These are phyloP conservation scores for Mesembrinibis cayennensis DNA, from an alignment of 2,113 vertebrate species.

Conservation along the genomic window DNA sequence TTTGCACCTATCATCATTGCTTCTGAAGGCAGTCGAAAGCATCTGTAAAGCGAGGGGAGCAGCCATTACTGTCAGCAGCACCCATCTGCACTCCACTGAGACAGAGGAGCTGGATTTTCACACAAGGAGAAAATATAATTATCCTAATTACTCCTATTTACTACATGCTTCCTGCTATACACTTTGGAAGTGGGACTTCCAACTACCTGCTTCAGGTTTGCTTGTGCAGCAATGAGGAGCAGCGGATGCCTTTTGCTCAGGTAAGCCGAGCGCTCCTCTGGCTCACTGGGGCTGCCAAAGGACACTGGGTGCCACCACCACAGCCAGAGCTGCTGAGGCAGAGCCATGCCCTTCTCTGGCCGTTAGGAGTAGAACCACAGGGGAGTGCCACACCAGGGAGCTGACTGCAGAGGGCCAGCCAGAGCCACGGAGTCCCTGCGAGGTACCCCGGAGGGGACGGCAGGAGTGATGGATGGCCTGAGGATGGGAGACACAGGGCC, in stretches of 20 bases:
- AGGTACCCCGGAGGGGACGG: background rate
- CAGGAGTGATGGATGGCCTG: accelerated
- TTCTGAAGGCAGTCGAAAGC: background rate
- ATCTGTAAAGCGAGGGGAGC: background rate
- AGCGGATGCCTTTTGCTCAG: background rate
- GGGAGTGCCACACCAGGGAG: background rate
- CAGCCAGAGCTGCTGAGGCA: background rate
- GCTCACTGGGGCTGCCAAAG: background rate
- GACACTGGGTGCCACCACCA: accelerated
- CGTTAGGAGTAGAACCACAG: background rate
- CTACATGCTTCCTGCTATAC: background rate
- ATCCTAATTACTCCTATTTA: background rate
- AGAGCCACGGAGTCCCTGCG: background rate
- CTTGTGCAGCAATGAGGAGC: background rate
- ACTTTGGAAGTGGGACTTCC: background rate
- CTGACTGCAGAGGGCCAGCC: background rate
- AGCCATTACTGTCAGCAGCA: background rate
- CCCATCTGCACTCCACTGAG: background rate
- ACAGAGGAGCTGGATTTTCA: accelerated
- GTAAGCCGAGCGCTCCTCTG: accelerated
- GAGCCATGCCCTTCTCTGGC: background rate
- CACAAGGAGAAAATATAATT: background rate
- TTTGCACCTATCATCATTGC: background rate
- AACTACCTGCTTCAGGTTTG: accelerated
- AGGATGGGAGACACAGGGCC: background rate